Percentiles rank a stretch among this genome's conserved stretches.
These are phyloP conservation scores for Pituophis catenifer DNA, from an alignment of 2,113 vertebrate species.

Conservation along the genomic window DNA sequence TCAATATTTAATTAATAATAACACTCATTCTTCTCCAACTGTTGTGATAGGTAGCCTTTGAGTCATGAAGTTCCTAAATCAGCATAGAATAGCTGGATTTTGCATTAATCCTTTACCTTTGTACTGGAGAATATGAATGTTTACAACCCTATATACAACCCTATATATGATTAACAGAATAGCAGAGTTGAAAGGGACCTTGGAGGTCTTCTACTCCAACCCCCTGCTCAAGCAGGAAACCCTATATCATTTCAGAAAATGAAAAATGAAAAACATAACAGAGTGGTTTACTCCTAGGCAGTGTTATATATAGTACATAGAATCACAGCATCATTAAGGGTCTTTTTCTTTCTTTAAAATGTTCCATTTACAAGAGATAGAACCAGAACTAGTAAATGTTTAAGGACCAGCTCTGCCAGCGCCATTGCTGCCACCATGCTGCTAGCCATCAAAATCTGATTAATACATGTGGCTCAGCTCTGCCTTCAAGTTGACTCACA, in stretches of 20 bases:
- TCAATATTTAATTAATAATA: not conserved
- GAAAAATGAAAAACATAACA: not conserved
- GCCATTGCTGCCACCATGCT: not conserved
- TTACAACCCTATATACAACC: not conserved
- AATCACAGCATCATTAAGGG: not conserved
- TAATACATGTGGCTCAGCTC: not conserved
- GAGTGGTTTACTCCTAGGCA: not conserved
- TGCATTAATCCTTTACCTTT: not conserved
- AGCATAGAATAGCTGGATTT: not conserved
- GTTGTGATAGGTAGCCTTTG: not conserved
- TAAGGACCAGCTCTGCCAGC: not conserved
- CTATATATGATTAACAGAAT: not conserved
- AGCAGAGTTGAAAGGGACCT: not conserved
- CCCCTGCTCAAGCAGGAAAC: not conserved
- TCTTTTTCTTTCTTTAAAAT: not conserved
- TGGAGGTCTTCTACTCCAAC: not conserved
- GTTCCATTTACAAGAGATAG: not conserved
- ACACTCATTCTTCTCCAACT: not conserved
- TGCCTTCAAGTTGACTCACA: not conserved
- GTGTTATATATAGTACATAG: not conserved
- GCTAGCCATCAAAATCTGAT: not conserved
- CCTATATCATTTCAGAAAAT: not conserved
- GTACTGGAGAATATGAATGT: not conserved
- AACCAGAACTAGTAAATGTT: not conserved
- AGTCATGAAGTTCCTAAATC: not conserved